Evolutionary conservation across 2,113 vertebrate species (phyloP).

Genomic region (Microtus ochrogaster): DNA sequence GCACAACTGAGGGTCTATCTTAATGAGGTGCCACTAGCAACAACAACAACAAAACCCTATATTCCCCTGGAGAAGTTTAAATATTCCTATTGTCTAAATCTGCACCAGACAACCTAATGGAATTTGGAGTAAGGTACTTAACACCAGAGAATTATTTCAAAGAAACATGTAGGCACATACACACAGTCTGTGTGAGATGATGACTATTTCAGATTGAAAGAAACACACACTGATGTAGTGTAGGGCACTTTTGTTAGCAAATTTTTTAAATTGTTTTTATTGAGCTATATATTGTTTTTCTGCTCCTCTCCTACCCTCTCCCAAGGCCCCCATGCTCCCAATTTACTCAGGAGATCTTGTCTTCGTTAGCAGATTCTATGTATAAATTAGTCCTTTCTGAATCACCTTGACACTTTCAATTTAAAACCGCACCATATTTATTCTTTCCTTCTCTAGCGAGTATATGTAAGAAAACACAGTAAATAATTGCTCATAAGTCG

Average conservation of each 20-base stretch:
- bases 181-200: not conserved
- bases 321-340: too few relatives aligned
- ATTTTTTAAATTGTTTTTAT: too few relatives aligned
- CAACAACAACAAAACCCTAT: not conserved
- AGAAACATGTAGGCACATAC: not conserved
- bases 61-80: constrained; percentile 9
- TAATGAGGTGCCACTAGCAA: not conserved
- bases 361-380: not conserved
- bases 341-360: too few relatives aligned
- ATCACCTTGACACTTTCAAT: not conserved
- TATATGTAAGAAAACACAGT: not conserved
- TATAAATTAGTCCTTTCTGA: constrained; percentile 1
- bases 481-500: constrained; percentile 46
- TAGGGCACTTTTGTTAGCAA: not conserved
- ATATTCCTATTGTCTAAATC: constrained; percentile 21
- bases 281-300: too few relatives aligned
- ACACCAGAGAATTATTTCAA: constrained; percentile 16
- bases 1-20: not conserved
- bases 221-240: not conserved
- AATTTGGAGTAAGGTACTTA: constrained; percentile 16
- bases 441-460: constrained; percentile 33
- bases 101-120: not conserved
- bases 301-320: too few relatives aligned
- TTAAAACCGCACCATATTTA: not conserved
- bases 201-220: not conserved